Percentiles rank a stretch among this genome's conserved stretches.
These are phyloP conservation scores for Hiodon alosoides DNA, from an alignment of 2,113 vertebrate species.

Conservation along the genomic window DNA sequence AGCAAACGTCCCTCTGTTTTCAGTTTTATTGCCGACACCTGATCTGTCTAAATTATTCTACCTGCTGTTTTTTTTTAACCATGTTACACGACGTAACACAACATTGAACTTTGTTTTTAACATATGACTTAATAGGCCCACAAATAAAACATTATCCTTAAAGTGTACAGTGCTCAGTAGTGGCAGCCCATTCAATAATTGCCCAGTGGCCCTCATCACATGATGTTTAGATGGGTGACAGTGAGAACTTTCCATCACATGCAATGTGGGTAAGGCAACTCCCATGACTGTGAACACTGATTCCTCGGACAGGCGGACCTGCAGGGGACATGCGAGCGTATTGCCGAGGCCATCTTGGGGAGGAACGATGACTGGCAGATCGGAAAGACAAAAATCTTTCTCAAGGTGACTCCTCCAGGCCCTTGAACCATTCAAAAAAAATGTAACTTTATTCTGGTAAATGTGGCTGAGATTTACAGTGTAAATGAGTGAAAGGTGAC, in stretches of 20 bases:
- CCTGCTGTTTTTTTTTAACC: neutral
- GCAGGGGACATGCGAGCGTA: conserved; percentile 84
- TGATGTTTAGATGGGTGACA: neutral
- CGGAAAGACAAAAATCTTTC: conserved; percentile 94
- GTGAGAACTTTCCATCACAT: neutral
- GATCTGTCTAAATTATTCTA: neutral
- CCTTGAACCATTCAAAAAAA: neutral
- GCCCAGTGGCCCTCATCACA: neutral
- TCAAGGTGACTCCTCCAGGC: conserved; percentile 68
- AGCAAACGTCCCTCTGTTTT: neutral
- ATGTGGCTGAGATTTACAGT: too few relatives aligned
- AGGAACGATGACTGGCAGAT: conserved; percentile 94
- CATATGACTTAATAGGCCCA: too few relatives aligned
- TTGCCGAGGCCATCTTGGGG: conserved; percentile 81
- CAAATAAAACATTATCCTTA: too few relatives aligned
- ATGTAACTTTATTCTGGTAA: neutral
- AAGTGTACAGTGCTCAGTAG: neutral
- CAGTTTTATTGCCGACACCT: neutral
- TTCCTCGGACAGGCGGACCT: conserved; percentile 71
- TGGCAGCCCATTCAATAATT: too few relatives aligned
- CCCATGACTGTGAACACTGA: neutral
- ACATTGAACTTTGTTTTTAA: too few relatives aligned
- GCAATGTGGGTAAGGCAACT: neutral
- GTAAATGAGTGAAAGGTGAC: too few relatives aligned
- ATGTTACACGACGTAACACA: too few relatives aligned